Evolutionary conservation across 1,140 invertebrate genomes (phyloP).

Genomic region (Oppia nitens): DNA sequence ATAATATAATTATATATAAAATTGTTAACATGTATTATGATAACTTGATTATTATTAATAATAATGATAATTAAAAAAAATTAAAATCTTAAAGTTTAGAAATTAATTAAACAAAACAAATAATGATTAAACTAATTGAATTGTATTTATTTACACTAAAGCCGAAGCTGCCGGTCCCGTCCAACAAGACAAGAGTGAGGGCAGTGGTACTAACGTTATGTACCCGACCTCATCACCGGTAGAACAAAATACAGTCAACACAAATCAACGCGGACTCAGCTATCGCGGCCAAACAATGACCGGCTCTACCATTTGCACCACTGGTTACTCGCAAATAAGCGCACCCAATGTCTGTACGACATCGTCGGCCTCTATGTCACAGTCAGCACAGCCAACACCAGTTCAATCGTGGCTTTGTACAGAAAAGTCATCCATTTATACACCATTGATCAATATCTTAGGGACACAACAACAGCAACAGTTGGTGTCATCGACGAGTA

Average conservation of each 20-base stretch:
- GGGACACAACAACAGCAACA: constrained; percentile 15
- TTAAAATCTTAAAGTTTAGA: too few relatives aligned
- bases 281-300: constrained; percentile 31
- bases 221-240: constrained; percentile 20
- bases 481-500: constrained; percentile 1
- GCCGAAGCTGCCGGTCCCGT: constrained; percentile 18
- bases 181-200: constrained; percentile 18
- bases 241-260: constrained; percentile 22
- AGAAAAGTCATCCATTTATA: constrained; percentile 14
- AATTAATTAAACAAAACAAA: too few relatives aligned
- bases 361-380: constrained; percentile 18
- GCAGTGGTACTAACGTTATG: constrained; percentile 19
- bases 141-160: constrained; percentile 14
- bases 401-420: constrained; percentile 7
- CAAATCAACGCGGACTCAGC: too few relatives aligned
- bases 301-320: constrained; percentile 5
- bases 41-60: background rate
- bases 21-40: background rate
- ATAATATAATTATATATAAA: too few relatives aligned
- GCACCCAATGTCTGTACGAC: too few relatives aligned
- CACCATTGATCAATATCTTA: constrained; percentile 17
- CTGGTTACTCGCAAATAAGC: too few relatives aligned
- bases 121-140: too few relatives aligned
- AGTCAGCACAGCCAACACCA: constrained; percentile 12
- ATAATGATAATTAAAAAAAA: background rate